Conservation (phyloP, 2,113 vertebrate species). For the Columbina picui region DNA sequence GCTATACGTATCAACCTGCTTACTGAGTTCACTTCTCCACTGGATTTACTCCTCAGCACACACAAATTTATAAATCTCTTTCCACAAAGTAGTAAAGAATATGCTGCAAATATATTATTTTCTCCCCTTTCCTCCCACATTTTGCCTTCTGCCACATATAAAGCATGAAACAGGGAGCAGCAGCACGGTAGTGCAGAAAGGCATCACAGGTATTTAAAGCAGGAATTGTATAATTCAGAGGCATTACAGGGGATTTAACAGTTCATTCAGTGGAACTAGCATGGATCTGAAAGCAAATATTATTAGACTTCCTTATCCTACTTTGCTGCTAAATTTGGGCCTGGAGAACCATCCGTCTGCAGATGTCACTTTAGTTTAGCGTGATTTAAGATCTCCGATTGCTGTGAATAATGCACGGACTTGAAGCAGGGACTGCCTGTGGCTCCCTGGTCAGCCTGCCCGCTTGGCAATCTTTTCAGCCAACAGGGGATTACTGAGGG, state of each 20-base stretch:
- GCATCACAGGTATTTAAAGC: not conserved
- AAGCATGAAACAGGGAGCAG: not conserved
- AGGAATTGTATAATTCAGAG: not conserved
- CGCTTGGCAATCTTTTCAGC: not conserved
- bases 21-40: not conserved
- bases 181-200: not conserved
- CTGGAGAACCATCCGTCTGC: not conserved
- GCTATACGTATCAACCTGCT: not conserved
- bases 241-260: not conserved
- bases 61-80: not conserved
- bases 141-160: not conserved
- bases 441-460: not conserved
- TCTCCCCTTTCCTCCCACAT: not conserved
- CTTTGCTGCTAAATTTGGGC: conserved; percentile 41
- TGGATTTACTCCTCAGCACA: not conserved
- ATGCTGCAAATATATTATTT: not conserved
- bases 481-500: not conserved
- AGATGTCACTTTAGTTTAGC: not conserved
- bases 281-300: conserved; percentile 14
- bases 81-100: not conserved
- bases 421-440: fast-evolving
- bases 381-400: not conserved
- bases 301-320: conserved; percentile 34
- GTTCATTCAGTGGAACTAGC: not conserved
- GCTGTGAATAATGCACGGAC: not conserved